Base-by-base conservation (phyloP, 1,140 invertebrate species). In the Ladona fulva region DNA sequence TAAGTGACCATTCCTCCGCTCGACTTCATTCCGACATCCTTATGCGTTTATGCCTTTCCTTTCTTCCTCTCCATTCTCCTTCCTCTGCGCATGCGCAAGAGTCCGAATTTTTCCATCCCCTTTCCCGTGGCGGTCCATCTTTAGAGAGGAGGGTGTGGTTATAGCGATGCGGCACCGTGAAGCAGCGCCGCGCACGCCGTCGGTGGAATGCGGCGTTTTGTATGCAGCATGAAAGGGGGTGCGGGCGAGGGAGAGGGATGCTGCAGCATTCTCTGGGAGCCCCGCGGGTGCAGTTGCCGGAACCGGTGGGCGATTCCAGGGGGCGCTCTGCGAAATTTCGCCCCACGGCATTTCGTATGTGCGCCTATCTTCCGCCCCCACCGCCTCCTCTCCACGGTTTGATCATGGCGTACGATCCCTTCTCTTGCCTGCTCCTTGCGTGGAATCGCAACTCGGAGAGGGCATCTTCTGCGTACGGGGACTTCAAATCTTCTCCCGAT, bases 211-310 rank as follows among this genome's bases (percentile, higher is more conserved):
- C 52, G 52, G 52, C 52, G 52, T 22, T 66, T 66, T 66, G 52
- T 66, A 66, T 66, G 52, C 3, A 66, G 12, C 1, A 12, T 3
- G 52, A 12, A 12, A 3, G 52, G 3, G n/a, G 52, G 52, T 12
- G n/a, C 3, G 52, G 52, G 14, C 10, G 44, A 52, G 44, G 19
- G 44, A 19, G 44, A 52, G 19, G 19, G 44, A 52, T 52, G 19
- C 44, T 66, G 52, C 52, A 66, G n/a, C 52, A 66, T 66, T 66
- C 52, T 22, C 52, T 12, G 16, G 52, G n/a, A 66, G 52, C 52
- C n/a, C 52, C 52, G 52, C 52, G 52, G 52, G 52, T 66, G 52
- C 52, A 66, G 52, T 66, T 66, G 52, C n/a, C 52, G 52, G 52
- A 66, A 66, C 52, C 52, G 14, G 52, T 66, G 52, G 52, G 52